Evolutionary conservation across 2,113 vertebrate genomes (phyloP), one percentile per base, ranked within the genome.

Genomic region (Eolophus roseicapilla): DNA sequence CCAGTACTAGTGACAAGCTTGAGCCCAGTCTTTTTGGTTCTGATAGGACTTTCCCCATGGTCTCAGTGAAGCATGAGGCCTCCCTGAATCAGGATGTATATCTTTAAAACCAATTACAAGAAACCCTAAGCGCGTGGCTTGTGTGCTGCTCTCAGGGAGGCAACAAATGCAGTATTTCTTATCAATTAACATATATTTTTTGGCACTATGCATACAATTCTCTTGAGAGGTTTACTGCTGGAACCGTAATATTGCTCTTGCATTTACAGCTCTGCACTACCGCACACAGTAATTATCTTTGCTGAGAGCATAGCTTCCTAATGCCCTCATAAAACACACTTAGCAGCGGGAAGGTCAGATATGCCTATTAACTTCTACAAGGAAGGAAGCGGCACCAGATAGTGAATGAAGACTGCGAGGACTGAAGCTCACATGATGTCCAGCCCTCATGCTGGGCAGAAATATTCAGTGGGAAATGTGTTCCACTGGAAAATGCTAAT

Each of bases 261-360:
- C 28, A 60, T 82, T 86, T 88, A 53, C 35, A 60, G 78, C 90
- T 94, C 74, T 73, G 81, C 53, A 31, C 75, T 77, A 4, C 28
- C 8, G 6, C 90, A 77, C 74, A 74, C 50, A 65, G n/a, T 82
- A 94, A 97, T 95, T 87, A 86, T 69, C 44, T 94, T 69, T 80
- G 63, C 62, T 21, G 47, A 73, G 67, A 65, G 67, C 62, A 60
- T 46, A 0, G 2, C 44, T 88, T 96, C 83, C 65, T 88, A 43
- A 71, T 65, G 84, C 6, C 50, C 52, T 65, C 79, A 49, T 75
- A 77, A 71, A 95, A 28, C 73, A 62, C 11, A 2, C 37, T 71
- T 31, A 82, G 76, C 62, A 44, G 49, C 3, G 1, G 71, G 52
- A 88, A 84, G 73, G 64, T 90, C 76, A 67, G 82, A 60, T 33